Evolutionary conservation across 2,888 invertebrate genomes (phyloP), one percentile per base, ranked within the genome.

Genomic region (Cartodere bifasciata): DNA sequence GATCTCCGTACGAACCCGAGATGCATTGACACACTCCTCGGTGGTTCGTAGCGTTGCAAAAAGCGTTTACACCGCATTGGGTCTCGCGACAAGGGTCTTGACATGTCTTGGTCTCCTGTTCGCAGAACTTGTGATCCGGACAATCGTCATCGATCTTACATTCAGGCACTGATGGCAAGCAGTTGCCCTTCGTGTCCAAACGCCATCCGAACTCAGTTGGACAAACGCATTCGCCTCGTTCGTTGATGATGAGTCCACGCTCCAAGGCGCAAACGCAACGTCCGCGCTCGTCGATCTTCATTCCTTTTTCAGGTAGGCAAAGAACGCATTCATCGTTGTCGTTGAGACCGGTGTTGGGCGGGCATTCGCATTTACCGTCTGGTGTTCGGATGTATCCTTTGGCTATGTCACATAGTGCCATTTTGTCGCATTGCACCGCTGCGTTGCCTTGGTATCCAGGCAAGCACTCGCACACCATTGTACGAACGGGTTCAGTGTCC

Each of bases 371-470:
- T 44, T 72, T 72, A 38, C 83, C 70, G 49, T 72, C 58, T 29
- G 71, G 62, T 56, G 71, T 69, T 27, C 70, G 62, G 2, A 79
- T 62, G 50, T 70, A 77, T 29, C 80, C 81, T 53, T 75, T 77
- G 35, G 77, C 78, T 13, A 70, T 60, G 29, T 70, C 65, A 48
- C 82, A 82, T 27, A 68, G 52, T 9, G 68, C 65, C 36, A 65
- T 70, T 65, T 71, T 77, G 45, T 82, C 78, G 51, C 90, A 91
- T 50, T 79, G 75, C 6, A 80, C 68, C 5, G 85, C 77, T 12
- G 90, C 88, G 54, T 88, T 85, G 55, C 90, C 91, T 58, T 76
- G 76, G 53, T 79, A 87, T 37, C 87, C 88, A 17, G 82, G 79
- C 24, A 79, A 55, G 54, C 91, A 91, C 58, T 84, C 81, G 51